Base-by-base conservation (phyloP, 2,797 vertebrate species). In the Dallia pectoralis region DNA sequence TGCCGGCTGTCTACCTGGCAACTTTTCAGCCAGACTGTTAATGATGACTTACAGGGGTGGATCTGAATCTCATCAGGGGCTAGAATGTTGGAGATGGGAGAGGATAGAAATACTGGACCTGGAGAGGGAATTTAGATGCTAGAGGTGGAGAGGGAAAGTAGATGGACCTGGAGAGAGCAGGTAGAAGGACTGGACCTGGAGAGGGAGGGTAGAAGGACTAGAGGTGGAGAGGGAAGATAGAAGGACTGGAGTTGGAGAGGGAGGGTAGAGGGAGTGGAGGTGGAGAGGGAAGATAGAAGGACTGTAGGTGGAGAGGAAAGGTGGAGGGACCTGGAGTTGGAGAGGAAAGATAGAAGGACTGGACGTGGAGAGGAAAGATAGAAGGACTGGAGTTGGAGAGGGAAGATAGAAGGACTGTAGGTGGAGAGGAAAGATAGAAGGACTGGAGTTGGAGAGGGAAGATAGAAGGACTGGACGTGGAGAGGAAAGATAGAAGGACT, bases 1-100 rank as follows among this genome's bases (percentile, higher is more conserved):
- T 64, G 62, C 9, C 30, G 2, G 61, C 27, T 63, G 59, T 65
- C 65, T 72, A 71, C 48, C 61, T 71, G 71, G 69, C 44, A 65
- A 62, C 62, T 74, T 66, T 69, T 61, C n/a, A 62, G 63, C 72
- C 22, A 68, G 48, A 61, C 61, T 77, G 62, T 51, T 79, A 77
- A 79, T 74, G 67, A 79, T 79, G 61, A 70, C 67, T 66, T 65
- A 8, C 40, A 73, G 59, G 65, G 67, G 40, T 32, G 36, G 33
- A 29, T 40, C 73, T 59, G 47, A 56, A 61, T 70, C 15, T 6
- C 29, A 77, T 40, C 67, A 36, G 51, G 67, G 78, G 73, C 56
- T 69, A 67, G 16, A 73, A 70, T 7, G 77, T 53, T 69, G 63
- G 67, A 68, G 47, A 48, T 59, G 49, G 49, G 48, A 53, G 51